phyloP scores from a whole-genome alignment of 2,797 vertebrate genomes.

The Megaceryle alcyon region DNA sequence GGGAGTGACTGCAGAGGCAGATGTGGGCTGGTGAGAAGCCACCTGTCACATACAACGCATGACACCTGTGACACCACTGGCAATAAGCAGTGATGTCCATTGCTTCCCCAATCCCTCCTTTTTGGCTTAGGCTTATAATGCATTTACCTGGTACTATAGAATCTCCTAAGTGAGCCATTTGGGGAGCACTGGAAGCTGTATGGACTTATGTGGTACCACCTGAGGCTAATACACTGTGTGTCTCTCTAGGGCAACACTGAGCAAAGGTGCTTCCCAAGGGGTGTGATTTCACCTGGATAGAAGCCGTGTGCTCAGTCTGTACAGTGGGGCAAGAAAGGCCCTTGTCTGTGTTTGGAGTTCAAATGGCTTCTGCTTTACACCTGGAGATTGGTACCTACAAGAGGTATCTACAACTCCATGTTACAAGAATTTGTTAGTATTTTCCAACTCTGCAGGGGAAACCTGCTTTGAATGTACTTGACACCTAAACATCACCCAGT shows the following conservation, averaged over 20 bases:
- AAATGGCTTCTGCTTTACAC: not conserved
- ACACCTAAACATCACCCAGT: not conserved
- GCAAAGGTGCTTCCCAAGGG: too few species aligned
- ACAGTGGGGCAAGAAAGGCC: not conserved
- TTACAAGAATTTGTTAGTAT: not conserved
- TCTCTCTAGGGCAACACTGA: not conserved
- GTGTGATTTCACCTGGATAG: not conserved
- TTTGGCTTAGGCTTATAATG: not conserved
- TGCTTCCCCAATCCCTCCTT: not conserved
- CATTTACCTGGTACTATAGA: not conserved
- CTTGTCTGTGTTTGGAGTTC: not conserved
- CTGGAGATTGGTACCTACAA: not conserved
- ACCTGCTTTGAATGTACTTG: not conserved
- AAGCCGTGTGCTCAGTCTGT: not conserved
- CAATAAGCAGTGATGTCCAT: not conserved
- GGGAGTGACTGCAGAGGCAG: not conserved
- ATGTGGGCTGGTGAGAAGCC: not conserved
- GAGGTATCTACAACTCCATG: not conserved
- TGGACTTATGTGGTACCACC: not conserved
- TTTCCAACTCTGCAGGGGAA: not conserved
- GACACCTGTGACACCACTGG: not conserved
- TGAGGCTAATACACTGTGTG: not conserved
- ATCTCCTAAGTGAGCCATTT: not conserved
- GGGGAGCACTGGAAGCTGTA: not conserved
- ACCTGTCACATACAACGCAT: fast-evolving